phyloP scores from a whole-genome alignment of 2,888 invertebrate genomes.

The Melinaea marsaeus region DNA sequence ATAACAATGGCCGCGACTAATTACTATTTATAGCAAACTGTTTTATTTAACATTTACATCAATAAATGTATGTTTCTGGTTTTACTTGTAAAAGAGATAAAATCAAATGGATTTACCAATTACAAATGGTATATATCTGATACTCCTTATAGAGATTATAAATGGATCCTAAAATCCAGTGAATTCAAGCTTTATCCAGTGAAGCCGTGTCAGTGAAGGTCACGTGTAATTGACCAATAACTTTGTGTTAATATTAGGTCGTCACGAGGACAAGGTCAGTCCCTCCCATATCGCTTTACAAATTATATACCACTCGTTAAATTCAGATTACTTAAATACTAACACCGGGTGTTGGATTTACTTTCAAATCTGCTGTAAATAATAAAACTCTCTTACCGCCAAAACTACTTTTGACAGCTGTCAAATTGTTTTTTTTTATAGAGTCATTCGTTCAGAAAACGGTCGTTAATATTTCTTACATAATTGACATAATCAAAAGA shows the following conservation, averaged over 20 bases:
- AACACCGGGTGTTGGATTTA: too few species aligned
- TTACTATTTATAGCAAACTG: constrained; percentile 3
- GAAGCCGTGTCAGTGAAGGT: constrained; percentile 2
- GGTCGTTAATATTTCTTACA: too few species aligned
- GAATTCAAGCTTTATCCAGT: background rate
- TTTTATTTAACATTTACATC: background rate
- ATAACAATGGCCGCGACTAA: background rate
- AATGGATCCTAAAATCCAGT: background rate
- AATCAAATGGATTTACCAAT: too few species aligned
- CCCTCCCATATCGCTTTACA: background rate
- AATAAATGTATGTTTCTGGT: background rate
- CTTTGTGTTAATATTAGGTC: constrained; percentile 4
- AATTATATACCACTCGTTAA: background rate
- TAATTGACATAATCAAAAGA: too few species aligned
- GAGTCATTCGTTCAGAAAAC: too few species aligned
- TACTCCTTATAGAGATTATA: too few species aligned
- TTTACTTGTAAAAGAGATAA: too few species aligned
- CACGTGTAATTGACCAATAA: background rate
- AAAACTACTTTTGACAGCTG: too few species aligned
- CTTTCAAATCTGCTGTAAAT: too few species aligned
- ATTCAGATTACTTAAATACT: background rate
- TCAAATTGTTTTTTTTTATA: too few species aligned
- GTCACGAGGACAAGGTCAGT: constrained; percentile 4
- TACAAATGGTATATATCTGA: too few species aligned
- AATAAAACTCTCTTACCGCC: too few species aligned